Conservation (phyloP, 2,113 vertebrate genomes). For the Progne subis region DNA sequence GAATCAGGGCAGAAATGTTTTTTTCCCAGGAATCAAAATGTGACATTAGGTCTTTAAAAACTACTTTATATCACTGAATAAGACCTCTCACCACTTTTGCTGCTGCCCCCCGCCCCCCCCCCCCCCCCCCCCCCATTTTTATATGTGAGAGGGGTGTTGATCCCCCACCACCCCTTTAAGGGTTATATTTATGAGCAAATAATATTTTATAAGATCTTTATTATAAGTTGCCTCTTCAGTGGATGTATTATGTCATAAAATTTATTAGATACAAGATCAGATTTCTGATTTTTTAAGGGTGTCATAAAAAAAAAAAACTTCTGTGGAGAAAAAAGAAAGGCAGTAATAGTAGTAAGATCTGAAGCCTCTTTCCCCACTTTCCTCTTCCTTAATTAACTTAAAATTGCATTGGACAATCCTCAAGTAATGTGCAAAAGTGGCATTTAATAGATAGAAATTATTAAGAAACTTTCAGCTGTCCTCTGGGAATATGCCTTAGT, state of each 20-base stretch:
- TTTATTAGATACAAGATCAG: background rate
- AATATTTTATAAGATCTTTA: background rate
- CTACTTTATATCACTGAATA: background rate
- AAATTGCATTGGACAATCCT: constrained; percentile 10
- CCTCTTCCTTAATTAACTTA: constrained; percentile 19
- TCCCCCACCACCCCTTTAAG: background rate
- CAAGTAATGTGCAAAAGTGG: background rate
- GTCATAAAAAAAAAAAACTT: background rate
- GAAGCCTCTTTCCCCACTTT: background rate
- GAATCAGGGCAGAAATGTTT: background rate
- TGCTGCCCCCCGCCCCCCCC: rapidly evolving
- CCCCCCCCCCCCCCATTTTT: rapidly evolving
- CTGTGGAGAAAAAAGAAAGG: background rate
- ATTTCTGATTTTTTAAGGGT: constrained; percentile 27
- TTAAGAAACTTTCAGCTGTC: constrained; percentile 45
- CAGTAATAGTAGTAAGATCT: background rate
- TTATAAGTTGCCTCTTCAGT: background rate
- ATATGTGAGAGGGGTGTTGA: background rate
- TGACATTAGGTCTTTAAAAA: background rate
- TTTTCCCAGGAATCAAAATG: background rate
- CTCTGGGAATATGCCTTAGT: constrained; percentile 35
- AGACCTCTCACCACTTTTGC: background rate
- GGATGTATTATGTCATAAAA: constrained; percentile 6
- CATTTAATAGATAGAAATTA: constrained; percentile 37
- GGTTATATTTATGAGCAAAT: background rate